Evolutionary conservation across 2,113 vertebrate genomes (phyloP), one percentile per base, ranked within the genome.

Genomic region (Anarhynchus alexandrinus): DNA sequence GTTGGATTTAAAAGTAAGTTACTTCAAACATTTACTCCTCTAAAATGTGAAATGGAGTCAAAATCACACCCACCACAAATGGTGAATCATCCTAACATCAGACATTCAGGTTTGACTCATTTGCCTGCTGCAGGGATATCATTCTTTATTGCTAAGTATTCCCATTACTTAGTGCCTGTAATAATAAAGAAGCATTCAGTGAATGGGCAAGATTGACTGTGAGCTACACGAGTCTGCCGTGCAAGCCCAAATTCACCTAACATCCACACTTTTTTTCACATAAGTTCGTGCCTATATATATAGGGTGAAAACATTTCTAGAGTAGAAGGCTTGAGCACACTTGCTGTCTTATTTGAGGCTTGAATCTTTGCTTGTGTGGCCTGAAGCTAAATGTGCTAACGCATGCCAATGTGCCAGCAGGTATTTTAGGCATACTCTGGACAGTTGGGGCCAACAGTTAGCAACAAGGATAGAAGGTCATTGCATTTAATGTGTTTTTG

Each of bases 391-490:
- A 79, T 22, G 55, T 52, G n/a, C 47, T 84, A 62, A 82, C 0
- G 4, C 45, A 71, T 21, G 52, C 26, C 82, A 71, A 6, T 11
- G 43, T 47, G 84, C 69, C 69, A 67, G 25, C 36, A 69, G 73
- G 47, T 86, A 78, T 86, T 86, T 92, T 61, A 86, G 73, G 82
- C 52, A 26, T 45, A 65, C 21, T 79, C 40, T 65, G 81, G 62
- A 72, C 57, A 69, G 57, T 65, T 67, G 18, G 49, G 70, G 29
- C 29, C 52, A 92, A 67, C 47, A 82, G 30, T 79, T 66, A 82
- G 38, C 55, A 96, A 29, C 15, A 89, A 93, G 61, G 70, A 86
- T 72, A 66, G 89, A 94, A 96, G 65, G 89, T 85, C 95, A 89
- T 34, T 91, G 77, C 57, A 82, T 85, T 93, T 91, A 89, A 69